A percentile compares a stretch with the other conserved stretches of the same genome.
These are phyloP conservation scores for Papilio glaucus DNA, from an alignment of 1,140 invertebrate genomes.

Conservation along the genomic window DNA sequence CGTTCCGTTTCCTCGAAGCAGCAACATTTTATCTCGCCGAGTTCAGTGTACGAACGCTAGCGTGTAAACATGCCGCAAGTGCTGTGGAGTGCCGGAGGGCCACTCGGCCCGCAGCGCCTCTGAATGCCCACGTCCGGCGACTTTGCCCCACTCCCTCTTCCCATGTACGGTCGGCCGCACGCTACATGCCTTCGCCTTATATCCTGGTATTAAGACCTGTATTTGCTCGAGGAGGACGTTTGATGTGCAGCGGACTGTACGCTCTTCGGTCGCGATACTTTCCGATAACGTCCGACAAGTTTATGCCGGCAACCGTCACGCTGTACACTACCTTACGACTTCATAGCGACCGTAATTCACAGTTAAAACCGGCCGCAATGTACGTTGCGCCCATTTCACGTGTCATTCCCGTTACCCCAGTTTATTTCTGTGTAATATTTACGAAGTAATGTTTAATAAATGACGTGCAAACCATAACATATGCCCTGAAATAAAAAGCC, in stretches of 20 bases:
- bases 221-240: conserved; percentile 4
- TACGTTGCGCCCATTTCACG: conserved; percentile 33
- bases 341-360: conserved; percentile 33
- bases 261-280: conserved; percentile 32
- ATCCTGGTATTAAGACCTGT: neutral
- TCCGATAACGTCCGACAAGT: conserved; percentile 38
- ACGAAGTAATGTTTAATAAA: neutral
- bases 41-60: conserved; percentile 64
- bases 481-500: neutral
- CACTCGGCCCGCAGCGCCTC: conserved; percentile 43
- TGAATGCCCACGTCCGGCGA: conserved; percentile 44
- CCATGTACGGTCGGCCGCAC: conserved; percentile 24
- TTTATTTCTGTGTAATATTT: conserved; percentile 29
- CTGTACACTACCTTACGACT: conserved; percentile 37
- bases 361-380: conserved; percentile 34
- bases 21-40: conserved; percentile 62
- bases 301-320: conserved; percentile 34
- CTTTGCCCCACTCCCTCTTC: conserved; percentile 35
- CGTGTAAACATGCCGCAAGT: conserved; percentile 52
- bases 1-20: conserved; percentile 64
- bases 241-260: conserved; percentile 26
- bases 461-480: neutral
- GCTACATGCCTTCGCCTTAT: conserved; percentile 20
- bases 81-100: conserved; percentile 51
- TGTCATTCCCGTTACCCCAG: conserved; percentile 28